phyloP scores from a whole-genome alignment of 1,140 invertebrate species.

The Sitobion miscanthi region DNA sequence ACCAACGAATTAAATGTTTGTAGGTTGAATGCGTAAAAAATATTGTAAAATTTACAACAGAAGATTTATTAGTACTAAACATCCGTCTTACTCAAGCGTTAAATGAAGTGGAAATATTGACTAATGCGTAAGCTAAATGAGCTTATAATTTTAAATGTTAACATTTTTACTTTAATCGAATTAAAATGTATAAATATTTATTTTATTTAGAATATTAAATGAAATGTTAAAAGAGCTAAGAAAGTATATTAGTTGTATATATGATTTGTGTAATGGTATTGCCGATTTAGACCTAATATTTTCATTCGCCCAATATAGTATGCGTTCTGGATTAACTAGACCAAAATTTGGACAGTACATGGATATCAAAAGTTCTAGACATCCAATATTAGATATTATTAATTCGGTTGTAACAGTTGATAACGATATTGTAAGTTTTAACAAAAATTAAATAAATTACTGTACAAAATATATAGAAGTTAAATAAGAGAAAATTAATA shows the following conservation, averaged over 20 bases:
- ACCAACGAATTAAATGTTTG: constrained; percentile 58
- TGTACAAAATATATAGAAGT: background rate
- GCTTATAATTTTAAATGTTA: background rate
- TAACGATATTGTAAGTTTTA: constrained; percentile 77
- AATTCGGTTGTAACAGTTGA: constrained; percentile 68
- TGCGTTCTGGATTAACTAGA: constrained; percentile 66
- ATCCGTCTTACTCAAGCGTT: constrained; percentile 75
- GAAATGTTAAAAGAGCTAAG: constrained; percentile 70
- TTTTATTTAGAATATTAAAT: constrained; percentile 67
- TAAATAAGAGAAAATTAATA: background rate
- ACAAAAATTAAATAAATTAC: background rate
- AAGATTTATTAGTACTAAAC: constrained; percentile 74
- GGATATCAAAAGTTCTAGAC: constrained; percentile 73
- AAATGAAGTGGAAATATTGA: constrained; percentile 80
- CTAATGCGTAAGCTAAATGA: constrained; percentile 72
- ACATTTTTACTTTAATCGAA: background rate
- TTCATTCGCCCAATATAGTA: constrained; percentile 74
- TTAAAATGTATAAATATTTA: constrained; percentile 6
- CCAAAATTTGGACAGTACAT: constrained; percentile 77
- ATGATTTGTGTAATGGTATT: constrained; percentile 80
- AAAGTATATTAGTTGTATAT: constrained; percentile 75
- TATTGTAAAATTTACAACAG: constrained; percentile 77
- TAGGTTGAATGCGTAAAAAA: constrained; percentile 71
- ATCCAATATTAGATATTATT: constrained; percentile 80
- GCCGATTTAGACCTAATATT: constrained; percentile 80